These are phyloP conservation scores for Paracentrotus lividus DNA, from an alignment of 53 echinoderm and acorn worm genomes.

Conservation along the genomic window DNA sequence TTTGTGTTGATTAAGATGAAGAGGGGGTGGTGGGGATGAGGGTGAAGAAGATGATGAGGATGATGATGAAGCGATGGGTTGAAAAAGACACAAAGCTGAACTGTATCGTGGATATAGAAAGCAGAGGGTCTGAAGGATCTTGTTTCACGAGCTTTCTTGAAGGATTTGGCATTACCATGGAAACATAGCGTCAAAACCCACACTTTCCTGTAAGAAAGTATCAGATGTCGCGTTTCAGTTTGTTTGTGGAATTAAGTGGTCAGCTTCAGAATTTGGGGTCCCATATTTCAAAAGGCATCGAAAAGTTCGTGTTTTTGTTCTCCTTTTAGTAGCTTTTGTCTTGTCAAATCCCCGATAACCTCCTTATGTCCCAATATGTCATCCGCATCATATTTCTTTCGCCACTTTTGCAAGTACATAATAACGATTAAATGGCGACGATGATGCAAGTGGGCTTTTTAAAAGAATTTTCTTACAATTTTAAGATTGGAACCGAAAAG, in stretches of 20 bases:
- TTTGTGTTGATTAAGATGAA: background rate
- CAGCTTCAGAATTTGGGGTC: background rate
- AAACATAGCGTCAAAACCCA: constrained; percentile 60
- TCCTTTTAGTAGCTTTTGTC: background rate
- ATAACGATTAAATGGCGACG: no score
- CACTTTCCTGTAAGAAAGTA: constrained; percentile 58
- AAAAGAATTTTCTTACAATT: no score
- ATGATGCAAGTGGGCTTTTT: no score
- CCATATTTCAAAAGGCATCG: background rate
- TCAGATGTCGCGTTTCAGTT: constrained; percentile 55
- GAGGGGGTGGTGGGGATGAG: background rate
- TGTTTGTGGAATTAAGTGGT: constrained; percentile 62
- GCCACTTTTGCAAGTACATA: no score
- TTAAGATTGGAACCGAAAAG: no score
- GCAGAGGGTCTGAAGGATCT: background rate
- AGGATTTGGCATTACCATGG: constrained; percentile 56
- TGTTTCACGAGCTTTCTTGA: constrained; percentile 31
- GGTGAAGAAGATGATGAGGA: background rate
- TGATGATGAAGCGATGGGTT: background rate
- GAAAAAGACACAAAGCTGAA: background rate
- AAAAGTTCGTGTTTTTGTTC: background rate
- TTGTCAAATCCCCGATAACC: background rate
- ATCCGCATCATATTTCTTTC: background rate
- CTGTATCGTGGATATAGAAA: background rate
- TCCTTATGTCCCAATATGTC: background rate